Percentiles rank a stretch among this genome's conserved stretches.
Evolutionary conservation across 2,888 invertebrate genomes (phyloP).

Genomic region (Listrodromus nycthemerus): DNA sequence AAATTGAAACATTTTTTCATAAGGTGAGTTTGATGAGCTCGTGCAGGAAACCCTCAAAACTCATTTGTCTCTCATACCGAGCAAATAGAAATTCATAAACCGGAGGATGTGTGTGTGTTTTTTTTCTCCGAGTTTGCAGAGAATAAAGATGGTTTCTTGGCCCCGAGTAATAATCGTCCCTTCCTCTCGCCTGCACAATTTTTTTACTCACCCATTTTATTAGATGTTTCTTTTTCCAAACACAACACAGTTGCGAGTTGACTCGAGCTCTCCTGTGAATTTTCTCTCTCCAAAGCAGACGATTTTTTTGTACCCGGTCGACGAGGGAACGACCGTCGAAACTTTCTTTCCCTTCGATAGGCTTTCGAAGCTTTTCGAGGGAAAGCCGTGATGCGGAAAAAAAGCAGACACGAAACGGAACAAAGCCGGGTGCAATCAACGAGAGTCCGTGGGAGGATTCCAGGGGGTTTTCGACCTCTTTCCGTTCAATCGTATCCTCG

Average conservation of each 20-base stretch:
- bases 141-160: not conserved
- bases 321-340: constrained; percentile 6
- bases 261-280: not conserved
- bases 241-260: not conserved
- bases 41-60: not conserved
- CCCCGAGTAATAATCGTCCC: not conserved
- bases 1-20: too few species aligned
- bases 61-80: not conserved
- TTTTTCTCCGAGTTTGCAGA: not conserved
- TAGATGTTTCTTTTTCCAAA: not conserved
- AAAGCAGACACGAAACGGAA: not conserved
- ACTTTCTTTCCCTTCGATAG: not conserved
- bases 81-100: not conserved
- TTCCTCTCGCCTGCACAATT: constrained; percentile 10
- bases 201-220: not conserved
- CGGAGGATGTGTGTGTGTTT: not conserved
- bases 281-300: constrained; percentile 5
- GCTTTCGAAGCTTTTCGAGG: not conserved
- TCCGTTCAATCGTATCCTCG: not conserved
- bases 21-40: too few species aligned
- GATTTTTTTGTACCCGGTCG: constrained; percentile 1
- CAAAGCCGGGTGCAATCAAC: not conserved
- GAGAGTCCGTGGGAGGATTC: not conserved
- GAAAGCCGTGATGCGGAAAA: not conserved
- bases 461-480: constrained; percentile 1